These are phyloP conservation scores for Synergus japonicus DNA, from an alignment of 2,888 invertebrate species.

Conservation along the genomic window DNA sequence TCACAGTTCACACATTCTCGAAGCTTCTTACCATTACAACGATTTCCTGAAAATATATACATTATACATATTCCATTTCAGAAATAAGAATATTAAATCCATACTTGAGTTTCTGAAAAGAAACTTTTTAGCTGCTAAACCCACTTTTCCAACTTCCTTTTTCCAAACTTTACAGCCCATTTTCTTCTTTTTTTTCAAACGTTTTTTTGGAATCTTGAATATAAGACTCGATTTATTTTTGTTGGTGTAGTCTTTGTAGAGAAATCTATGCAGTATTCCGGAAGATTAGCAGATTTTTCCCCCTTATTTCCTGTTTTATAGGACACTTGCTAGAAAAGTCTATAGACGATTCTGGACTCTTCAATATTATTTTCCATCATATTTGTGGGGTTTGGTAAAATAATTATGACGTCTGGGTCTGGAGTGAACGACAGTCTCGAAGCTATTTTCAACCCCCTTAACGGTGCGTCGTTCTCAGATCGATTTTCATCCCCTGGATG, in stretches of 20 bases:
- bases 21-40: not conserved
- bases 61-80: not conserved
- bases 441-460: slow-evolving; percentile 30
- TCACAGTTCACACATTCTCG: slow-evolving; percentile 3
- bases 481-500: slow-evolving; percentile 26
- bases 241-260: no score
- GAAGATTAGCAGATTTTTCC: no score
- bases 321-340: no score
- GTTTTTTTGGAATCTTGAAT: no score
- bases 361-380: slow-evolving; percentile 6
- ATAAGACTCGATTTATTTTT: no score
- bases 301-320: no score
- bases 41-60: not conserved
- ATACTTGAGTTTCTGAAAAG: not conserved
- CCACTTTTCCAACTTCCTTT: no score
- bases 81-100: not conserved
- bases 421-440: slow-evolving; percentile 14
- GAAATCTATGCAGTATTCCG: no score
- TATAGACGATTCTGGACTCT: not conserved
- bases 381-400: slow-evolving; percentile 9
- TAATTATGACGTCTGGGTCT: slow-evolving; percentile 33
- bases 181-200: no score
- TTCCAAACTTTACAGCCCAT: no score
- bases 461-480: slow-evolving; percentile 10
- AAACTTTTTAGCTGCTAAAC: no score